These are phyloP conservation scores for Chaetorhynchus papuensis DNA, from an alignment of 2,113 vertebrate genomes.

Conservation along the genomic window DNA sequence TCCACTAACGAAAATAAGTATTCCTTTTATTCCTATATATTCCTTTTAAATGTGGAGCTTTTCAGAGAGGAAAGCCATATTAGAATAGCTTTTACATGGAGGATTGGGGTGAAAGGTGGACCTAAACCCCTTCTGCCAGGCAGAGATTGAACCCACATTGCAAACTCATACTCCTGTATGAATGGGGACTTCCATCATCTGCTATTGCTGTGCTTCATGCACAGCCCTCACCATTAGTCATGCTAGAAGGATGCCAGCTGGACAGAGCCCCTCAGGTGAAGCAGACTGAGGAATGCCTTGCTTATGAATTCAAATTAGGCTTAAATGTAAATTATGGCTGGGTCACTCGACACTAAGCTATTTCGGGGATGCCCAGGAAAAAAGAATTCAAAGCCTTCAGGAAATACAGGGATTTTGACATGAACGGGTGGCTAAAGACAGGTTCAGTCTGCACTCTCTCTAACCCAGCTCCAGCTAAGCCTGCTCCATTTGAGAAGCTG, in stretches of 20 bases:
- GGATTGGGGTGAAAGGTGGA: neutral
- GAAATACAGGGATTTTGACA: neutral
- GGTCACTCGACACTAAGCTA: neutral
- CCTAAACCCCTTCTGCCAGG: neutral
- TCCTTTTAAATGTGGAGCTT: neutral
- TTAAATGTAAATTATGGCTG: neutral
- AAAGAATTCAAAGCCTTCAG: neutral
- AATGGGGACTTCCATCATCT: neutral
- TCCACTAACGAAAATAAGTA: neutral
- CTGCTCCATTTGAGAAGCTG: neutral
- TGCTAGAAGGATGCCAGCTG: neutral
- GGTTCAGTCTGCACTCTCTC: neutral
- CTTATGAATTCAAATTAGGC: neutral
- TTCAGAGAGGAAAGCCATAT: neutral
- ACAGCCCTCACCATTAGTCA: conserved; percentile 3
- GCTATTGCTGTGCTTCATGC: neutral
- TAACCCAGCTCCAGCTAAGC: neutral
- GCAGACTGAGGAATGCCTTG: conserved; percentile 34
- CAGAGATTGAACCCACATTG: neutral
- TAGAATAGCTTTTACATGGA: neutral
- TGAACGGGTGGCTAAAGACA: neutral
- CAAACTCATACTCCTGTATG: neutral
- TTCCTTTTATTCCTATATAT: neutral
- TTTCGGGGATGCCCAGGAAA: neutral
- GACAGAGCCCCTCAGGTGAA: conserved; percentile 38